phyloP scores from a whole-genome alignment of 2,797 vertebrate species.

The Catostomus latipinnis region DNA sequence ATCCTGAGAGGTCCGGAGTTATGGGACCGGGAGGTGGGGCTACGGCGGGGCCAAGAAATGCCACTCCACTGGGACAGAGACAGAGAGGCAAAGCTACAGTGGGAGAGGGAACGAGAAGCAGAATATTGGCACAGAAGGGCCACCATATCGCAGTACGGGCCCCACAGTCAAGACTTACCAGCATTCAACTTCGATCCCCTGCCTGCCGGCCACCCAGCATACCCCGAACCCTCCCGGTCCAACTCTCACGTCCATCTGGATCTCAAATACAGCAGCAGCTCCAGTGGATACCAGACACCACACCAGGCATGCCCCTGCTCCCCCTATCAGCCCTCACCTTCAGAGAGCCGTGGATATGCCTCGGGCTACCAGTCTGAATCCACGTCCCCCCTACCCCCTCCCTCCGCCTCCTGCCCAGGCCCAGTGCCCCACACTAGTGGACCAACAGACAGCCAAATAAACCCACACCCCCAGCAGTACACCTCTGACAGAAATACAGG shows the following conservation, averaged over 20 bases:
- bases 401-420: slow-evolving; percentile 69
- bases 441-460: slow-evolving; percentile 65
- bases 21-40: slow-evolving; percentile 74
- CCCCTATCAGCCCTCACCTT: slow-evolving; percentile 81
- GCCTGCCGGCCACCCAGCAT: slow-evolving; percentile 77
- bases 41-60: slow-evolving; percentile 72
- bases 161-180: slow-evolving; percentile 75
- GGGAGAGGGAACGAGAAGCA: slow-evolving; percentile 77
- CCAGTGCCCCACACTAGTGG: slow-evolving; percentile 61
- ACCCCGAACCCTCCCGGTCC: slow-evolving; percentile 76
- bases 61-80: slow-evolving; percentile 80
- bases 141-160: slow-evolving; percentile 77
- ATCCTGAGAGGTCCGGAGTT: slow-evolving; percentile 69
- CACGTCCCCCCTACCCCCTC: slow-evolving; percentile 65
- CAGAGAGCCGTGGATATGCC: slow-evolving; percentile 81
- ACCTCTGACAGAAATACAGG: slow-evolving; percentile 70
- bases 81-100: slow-evolving; percentile 78
- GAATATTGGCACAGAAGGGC: slow-evolving; percentile 81
- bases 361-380: slow-evolving; percentile 83
- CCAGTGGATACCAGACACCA: slow-evolving; percentile 79
- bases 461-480: slow-evolving; percentile 72
- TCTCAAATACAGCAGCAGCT: slow-evolving; percentile 82
- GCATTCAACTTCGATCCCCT: slow-evolving; percentile 80
- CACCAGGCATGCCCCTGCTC: slow-evolving; percentile 79
- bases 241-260: slow-evolving; percentile 78